Evolutionary conservation across 2,888 invertebrate species (phyloP), one percentile per base, ranked within the genome.

Genomic region (Zootermopsis nevadensis): DNA sequence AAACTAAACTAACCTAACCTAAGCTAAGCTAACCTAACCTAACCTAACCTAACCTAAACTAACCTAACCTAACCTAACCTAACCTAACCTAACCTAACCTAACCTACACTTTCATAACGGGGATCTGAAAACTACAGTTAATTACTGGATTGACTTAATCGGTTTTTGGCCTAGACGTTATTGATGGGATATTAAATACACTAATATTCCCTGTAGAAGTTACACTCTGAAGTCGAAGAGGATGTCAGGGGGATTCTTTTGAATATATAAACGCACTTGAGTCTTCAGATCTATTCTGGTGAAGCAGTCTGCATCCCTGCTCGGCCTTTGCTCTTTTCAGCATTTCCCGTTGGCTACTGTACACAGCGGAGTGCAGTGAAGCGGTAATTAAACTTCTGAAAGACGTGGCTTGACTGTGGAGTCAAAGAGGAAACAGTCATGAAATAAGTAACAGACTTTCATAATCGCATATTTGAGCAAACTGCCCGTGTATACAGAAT

Each of bases 331-430:
- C 60, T 60, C 60, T 60, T 60, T 60, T 60, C 60, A 60, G 60
- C 60, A n/a, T 60, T 60, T 60, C 6, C 60, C 76, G 76, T 76
- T 76, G 42, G 60, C 60, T 60, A 60, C 60, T 27, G 27, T 60
- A n/a, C 6, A n/a, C n/a, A n/a, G 60, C 15, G n/a, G 6, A 60
- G 60, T n/a, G 3, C n/a, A 27, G 60, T n/a, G 76, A 42, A 76
- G 76, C n/a, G 30, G 76, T 42, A 76, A 76, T 76, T 76, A 76
- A 76, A 76, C 76, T 76, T 48, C 42, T 42, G 27, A 42, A 76
- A 76, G 76, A 76, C 38, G 42, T 42, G 76, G 48, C n/a, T n/a
- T 76, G 19, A 42, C 12, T 42, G 76, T 60, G 30, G 76, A 76
- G 42, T 15, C 19, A 48, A 74, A 35, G 35, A 22, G 35, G 38